Evolutionary conservation across 2,888 invertebrate genomes (phyloP).

Genomic region (Acanthosepion esculentum): DNA sequence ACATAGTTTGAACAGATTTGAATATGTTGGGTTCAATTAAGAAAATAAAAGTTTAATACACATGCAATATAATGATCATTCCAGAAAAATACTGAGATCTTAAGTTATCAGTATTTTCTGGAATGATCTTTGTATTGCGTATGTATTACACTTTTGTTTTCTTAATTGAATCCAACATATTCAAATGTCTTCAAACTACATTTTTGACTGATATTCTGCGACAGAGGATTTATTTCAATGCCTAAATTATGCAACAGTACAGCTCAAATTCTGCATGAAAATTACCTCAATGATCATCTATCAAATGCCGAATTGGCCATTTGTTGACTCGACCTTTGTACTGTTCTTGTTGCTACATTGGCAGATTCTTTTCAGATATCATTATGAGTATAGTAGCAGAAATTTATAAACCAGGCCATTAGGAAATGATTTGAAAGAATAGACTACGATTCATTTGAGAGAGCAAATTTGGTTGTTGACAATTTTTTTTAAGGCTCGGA

Average conservation of each 20-base stretch:
- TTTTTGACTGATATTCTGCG: too few relatives aligned
- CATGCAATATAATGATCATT: too few relatives aligned
- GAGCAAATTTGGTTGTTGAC: neutral
- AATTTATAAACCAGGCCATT: neutral
- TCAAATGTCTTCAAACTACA: too few relatives aligned
- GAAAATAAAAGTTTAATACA: too few relatives aligned
- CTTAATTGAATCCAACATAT: too few relatives aligned
- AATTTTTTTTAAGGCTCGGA: neutral
- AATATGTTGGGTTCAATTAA: too few relatives aligned
- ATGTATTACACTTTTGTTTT: too few relatives aligned
- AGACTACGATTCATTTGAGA: neutral
- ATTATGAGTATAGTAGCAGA: fast-evolving
- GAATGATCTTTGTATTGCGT: too few relatives aligned
- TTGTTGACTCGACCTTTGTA: neutral
- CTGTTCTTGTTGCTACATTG: neutral
- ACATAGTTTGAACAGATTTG: too few relatives aligned
- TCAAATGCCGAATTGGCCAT: neutral
- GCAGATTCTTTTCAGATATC: neutral
- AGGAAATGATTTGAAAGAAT: neutral
- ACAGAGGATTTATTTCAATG: neutral
- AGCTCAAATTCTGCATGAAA: neutral
- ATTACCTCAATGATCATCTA: neutral
- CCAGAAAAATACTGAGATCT: too few relatives aligned
- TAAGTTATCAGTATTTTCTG: too few relatives aligned
- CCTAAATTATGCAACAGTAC: neutral